phyloP scores from a whole-genome alignment of 2,888 invertebrate genomes.

The Ennomos fuscantarius region DNA sequence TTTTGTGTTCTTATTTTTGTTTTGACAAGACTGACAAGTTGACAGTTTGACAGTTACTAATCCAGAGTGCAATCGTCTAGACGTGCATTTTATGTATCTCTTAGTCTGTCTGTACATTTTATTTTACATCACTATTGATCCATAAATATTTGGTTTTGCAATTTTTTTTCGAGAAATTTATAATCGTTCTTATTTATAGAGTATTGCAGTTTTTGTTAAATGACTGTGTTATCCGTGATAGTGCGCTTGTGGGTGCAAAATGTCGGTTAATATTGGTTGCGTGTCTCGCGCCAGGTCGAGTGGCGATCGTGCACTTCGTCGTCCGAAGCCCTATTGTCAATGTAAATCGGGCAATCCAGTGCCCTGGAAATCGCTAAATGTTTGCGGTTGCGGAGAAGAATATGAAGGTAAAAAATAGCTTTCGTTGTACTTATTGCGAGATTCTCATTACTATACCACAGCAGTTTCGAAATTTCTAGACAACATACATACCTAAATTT shows the following conservation, averaged over 20 bases:
- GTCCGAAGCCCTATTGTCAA: conserved; percentile 67
- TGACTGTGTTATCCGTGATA: neutral
- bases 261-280: conserved; percentile 11
- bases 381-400: conserved; percentile 84
- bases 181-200: conserved; percentile 7
- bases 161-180: conserved; percentile 20
- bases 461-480: neutral
- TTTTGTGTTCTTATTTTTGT: too few relatives aligned
- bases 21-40: too few relatives aligned
- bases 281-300: conserved; percentile 17
- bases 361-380: conserved; percentile 56
- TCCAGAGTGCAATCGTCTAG: too few relatives aligned
- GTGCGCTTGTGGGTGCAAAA: conserved; percentile 1
- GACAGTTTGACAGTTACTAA: too few relatives aligned
- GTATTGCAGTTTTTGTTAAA: neutral
- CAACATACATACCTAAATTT: neutral
- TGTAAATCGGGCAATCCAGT: conserved; percentile 59
- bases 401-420: conserved; percentile 56
- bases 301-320: conserved; percentile 37
- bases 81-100: too few relatives aligned
- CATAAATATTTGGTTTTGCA: too few relatives aligned
- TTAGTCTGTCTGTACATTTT: too few relatives aligned
- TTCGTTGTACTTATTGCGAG: too few relatives aligned
- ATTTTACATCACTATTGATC: too few relatives aligned
- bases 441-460: too few relatives aligned